These are phyloP conservation scores for Nanorana parkeri DNA, from an alignment of 2,113 vertebrate species.

Conservation along the genomic window DNA sequence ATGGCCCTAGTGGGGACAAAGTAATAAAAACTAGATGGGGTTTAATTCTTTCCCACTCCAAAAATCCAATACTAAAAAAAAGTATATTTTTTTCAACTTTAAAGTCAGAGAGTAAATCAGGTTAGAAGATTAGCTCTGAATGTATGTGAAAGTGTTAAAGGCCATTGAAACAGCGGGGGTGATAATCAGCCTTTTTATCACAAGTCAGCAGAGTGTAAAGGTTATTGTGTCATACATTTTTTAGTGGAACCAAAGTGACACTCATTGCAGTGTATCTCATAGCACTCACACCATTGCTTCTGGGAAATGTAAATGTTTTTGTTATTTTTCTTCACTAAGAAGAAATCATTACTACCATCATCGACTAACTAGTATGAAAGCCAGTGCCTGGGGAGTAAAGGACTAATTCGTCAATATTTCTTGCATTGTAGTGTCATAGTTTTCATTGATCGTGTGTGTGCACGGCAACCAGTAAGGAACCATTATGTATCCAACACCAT, in stretches of 20 bases:
- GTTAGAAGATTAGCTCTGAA: background rate
- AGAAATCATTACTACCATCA: background rate
- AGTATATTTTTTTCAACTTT: background rate
- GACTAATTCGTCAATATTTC: too few species aligned
- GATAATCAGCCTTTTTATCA: conserved; percentile 22
- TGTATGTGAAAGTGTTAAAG: conserved; percentile 3
- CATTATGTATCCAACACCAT: too few species aligned
- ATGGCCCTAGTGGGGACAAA: too few species aligned
- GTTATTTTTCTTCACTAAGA: background rate
- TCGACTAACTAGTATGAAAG: background rate
- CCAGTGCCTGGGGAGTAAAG: background rate
- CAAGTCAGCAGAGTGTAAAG: background rate
- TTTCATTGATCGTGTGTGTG: too few species aligned
- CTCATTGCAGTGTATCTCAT: background rate
- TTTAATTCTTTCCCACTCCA: too few species aligned
- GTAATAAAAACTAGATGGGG: too few species aligned
- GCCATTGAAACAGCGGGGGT: background rate
- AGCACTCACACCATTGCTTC: background rate
- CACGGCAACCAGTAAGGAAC: too few species aligned
- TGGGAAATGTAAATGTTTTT: background rate
- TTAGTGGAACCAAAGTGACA: background rate
- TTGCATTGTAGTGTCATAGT: too few species aligned
- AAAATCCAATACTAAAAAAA: too few species aligned
- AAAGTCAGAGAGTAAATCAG: background rate
- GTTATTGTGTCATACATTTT: background rate